Conservation (phyloP, 2,797 vertebrate genomes). For the Dicrostonyx torquatus region DNA sequence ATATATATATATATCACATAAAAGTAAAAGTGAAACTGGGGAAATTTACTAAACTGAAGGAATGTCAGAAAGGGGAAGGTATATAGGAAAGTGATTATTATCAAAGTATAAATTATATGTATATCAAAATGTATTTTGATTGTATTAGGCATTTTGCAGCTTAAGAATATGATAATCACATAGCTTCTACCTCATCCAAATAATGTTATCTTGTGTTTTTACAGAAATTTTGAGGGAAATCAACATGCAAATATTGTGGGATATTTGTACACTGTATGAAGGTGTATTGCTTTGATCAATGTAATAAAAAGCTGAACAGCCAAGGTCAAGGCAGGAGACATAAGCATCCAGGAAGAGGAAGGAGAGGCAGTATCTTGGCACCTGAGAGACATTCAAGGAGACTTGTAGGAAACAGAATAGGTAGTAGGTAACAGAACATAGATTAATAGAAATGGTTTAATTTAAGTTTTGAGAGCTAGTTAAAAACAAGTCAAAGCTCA, state of each 20-base stretch:
- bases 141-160: neutral
- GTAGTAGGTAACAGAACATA: neutral
- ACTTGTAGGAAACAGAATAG: neutral
- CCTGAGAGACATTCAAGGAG: neutral
- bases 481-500: neutral
- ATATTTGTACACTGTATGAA: neutral
- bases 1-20: too few species aligned
- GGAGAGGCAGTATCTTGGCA: neutral
- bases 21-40: neutral
- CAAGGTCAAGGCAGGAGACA: neutral
- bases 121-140: neutral
- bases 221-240: neutral
- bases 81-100: neutral
- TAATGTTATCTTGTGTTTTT: neutral
- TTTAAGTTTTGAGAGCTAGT: neutral
- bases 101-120: neutral
- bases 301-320: neutral
- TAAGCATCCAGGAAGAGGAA: too few species aligned
- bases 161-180: neutral
- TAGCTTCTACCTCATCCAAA: neutral
- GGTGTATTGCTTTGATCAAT: neutral
- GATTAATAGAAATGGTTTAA: neutral
- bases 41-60: neutral
- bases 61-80: neutral
- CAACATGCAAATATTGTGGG: neutral